These are phyloP conservation scores for Sylvilagus floridanus DNA, from an alignment of 2,797 vertebrate genomes.

Conservation along the genomic window DNA sequence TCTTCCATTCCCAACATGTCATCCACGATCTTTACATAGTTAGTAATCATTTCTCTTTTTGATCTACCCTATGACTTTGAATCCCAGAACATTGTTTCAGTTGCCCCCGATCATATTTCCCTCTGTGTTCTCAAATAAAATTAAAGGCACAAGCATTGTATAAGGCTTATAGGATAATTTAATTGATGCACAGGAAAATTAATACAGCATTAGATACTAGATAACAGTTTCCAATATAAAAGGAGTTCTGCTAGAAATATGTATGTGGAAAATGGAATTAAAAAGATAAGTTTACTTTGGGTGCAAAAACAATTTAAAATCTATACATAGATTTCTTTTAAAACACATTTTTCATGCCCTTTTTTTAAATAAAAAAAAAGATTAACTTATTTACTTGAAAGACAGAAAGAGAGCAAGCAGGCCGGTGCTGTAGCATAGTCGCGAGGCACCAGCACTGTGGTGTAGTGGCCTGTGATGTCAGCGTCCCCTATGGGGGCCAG, in stretches of 20 bases:
- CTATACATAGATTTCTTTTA: no score
- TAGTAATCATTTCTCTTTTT: neutral
- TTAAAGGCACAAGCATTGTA: neutral
- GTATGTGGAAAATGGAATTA: neutral
- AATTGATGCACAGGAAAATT: neutral
- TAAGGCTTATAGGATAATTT: neutral
- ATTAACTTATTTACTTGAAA: no score
- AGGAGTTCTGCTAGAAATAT: neutral
- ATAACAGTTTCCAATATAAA: constrained; percentile 20
- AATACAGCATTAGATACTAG: neutral
- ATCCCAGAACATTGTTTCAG: neutral
- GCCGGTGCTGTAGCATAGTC: no score
- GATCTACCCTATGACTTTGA: neutral
- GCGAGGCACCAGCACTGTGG: no score
- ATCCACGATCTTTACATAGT: neutral
- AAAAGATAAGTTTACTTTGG: no score
- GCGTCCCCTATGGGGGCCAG: no score
- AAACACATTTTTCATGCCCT: no score
- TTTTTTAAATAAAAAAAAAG: no score
- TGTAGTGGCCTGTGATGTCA: no score
- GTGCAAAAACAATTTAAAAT: no score
- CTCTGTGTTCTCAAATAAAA: neutral
- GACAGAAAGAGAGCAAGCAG: no score
- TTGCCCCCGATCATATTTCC: neutral
- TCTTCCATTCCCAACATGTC: neutral